A percentile compares a stretch with the other conserved stretches of the same genome.
Conservation (phyloP, 2,888 invertebrate species). For the Apodemia hepburni region DNA sequence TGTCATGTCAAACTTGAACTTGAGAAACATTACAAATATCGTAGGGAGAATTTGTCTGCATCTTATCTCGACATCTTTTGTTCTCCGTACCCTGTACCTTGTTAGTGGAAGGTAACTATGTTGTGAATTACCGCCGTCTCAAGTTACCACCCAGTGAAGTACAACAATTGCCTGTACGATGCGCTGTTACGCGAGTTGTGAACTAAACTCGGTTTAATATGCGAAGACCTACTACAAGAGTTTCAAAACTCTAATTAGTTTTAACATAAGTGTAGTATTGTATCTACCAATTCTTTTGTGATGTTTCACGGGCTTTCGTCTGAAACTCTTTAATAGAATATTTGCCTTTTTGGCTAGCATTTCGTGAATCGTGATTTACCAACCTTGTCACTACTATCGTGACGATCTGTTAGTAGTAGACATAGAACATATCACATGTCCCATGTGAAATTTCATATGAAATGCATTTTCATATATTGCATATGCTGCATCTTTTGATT, state of each 20-base stretch:
- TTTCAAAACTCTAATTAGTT: neutral
- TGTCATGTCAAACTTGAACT: too few relatives aligned
- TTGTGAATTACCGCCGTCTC: neutral
- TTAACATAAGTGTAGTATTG: neutral
- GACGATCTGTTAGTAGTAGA: too few relatives aligned
- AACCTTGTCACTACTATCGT: too few relatives aligned
- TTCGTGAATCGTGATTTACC: too few relatives aligned
- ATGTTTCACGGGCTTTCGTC: neutral
- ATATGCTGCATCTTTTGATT: too few relatives aligned
- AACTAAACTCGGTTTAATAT: neutral
- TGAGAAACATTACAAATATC: too few relatives aligned
- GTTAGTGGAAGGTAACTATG: neutral
- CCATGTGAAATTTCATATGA: too few relatives aligned
- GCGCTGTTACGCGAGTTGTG: neutral
- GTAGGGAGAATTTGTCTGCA: too few relatives aligned
- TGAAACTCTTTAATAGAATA: neutral
- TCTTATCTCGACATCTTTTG: neutral
- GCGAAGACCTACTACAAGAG: neutral
- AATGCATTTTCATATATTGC: too few relatives aligned
- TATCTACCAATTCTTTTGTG: neutral
- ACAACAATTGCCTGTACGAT: constrained; percentile 1
- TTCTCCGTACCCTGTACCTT: neutral
- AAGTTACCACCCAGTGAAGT: neutral
- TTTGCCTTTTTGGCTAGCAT: too few relatives aligned
- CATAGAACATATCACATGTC: too few relatives aligned